Percentiles rank a stretch among this genome's conserved stretches.
phyloP scores from a whole-genome alignment of 2,113 vertebrate genomes.

The Felis chaus region DNA sequence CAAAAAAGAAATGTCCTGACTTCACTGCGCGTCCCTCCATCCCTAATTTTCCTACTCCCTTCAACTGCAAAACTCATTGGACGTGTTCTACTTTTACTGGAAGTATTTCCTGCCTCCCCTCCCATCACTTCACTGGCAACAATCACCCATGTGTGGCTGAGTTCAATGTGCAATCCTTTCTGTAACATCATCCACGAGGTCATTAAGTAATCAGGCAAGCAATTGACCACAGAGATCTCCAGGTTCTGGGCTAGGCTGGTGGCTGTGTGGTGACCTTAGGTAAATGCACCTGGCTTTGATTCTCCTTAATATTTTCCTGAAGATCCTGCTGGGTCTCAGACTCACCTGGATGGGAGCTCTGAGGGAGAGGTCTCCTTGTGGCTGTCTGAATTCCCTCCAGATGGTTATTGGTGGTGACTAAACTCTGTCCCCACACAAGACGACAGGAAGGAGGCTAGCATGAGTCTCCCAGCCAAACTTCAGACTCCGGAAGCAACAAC shows the following conservation, averaged over 20 bases:
- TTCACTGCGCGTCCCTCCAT: too few relatives aligned
- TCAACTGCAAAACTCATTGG: not conserved
- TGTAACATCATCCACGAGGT: not conserved
- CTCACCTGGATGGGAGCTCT: not conserved
- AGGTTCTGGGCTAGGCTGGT: not conserved
- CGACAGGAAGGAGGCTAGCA: not conserved
- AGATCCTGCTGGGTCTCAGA: not conserved
- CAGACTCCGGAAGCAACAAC: not conserved
- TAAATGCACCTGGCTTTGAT: not conserved
- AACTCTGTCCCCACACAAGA: not conserved
- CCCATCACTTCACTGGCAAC: not conserved
- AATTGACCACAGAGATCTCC: not conserved
- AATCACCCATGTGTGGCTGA: not conserved
- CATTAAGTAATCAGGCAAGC: not conserved
- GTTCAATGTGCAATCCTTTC: not conserved
- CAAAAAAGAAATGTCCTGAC: too few relatives aligned
- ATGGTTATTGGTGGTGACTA: not conserved
- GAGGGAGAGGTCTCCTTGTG: not conserved
- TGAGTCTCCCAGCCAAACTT: not conserved
- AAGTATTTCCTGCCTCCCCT: not conserved
- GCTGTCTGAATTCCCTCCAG: not conserved
- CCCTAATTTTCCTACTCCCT: too few relatives aligned
- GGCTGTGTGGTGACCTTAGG: too few relatives aligned
- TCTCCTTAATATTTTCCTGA: not conserved
- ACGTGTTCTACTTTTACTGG: not conserved